Evolutionary conservation across 2,113 vertebrate species (phyloP).

Genomic region (Coturnix japonica): DNA sequence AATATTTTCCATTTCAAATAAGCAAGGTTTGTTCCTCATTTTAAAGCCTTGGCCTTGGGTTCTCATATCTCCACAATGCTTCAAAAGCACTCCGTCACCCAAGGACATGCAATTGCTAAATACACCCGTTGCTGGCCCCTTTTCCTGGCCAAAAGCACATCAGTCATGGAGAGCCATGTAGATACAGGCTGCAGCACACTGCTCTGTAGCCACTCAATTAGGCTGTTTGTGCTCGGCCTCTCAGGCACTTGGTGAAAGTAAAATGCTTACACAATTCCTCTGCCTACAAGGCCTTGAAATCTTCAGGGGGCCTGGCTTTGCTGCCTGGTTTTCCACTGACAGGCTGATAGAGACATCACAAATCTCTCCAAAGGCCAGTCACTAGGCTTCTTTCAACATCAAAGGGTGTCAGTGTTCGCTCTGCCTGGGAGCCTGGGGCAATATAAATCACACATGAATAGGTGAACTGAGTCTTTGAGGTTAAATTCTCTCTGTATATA

Average conservation of each 20-base stretch:
- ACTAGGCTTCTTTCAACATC: slow-evolving; percentile 67
- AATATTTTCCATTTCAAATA: background rate
- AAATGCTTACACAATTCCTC: background rate
- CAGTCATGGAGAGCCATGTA: background rate
- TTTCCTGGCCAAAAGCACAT: background rate
- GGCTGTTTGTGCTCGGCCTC: background rate
- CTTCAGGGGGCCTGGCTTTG: slow-evolving; percentile 34
- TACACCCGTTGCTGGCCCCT: background rate
- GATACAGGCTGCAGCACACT: background rate
- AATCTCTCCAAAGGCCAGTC: slow-evolving; percentile 67
- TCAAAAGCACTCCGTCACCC: background rate
- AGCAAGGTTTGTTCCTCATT: background rate
- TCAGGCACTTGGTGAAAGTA: background rate
- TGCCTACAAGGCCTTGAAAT: slow-evolving; percentile 27
- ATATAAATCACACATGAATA: slow-evolving; percentile 45
- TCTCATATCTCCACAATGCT: background rate
- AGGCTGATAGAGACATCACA: slow-evolving; percentile 70
- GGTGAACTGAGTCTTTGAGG: slow-evolving; percentile 52
- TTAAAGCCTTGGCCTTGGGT: background rate
- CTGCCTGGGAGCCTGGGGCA: slow-evolving; percentile 48
- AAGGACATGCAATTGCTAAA: background rate
- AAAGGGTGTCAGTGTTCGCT: slow-evolving; percentile 54
- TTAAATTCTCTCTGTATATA: slow-evolving; percentile 46
- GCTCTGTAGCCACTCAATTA: background rate
- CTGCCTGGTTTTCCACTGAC: slow-evolving; percentile 57